These are phyloP conservation scores for Cynopterus sphinx DNA, from an alignment of 2,797 vertebrate species.

Conservation along the genomic window DNA sequence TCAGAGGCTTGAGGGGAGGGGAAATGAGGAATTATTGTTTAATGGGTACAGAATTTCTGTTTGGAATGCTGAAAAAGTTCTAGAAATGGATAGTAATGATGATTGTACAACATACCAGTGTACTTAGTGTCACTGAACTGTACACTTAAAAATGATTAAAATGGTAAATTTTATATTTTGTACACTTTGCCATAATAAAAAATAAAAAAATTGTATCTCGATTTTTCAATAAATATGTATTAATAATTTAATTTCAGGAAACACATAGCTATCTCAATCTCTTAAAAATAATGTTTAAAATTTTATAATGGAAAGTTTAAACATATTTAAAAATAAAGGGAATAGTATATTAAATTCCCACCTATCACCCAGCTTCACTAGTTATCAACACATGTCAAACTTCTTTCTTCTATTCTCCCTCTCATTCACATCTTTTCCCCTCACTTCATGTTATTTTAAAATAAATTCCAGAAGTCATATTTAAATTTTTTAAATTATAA, in stretches of 20 bases:
- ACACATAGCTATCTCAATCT: background rate
- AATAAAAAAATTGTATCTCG: background rate
- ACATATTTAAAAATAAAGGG: background rate
- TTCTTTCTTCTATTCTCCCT: background rate
- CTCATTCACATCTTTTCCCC: background rate
- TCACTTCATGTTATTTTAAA: background rate
- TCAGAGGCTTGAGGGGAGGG: background rate
- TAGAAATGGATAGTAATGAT: background rate
- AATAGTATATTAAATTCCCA: background rate
- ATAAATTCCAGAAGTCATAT: background rate
- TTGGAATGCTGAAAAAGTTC: background rate
- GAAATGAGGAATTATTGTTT: background rate
- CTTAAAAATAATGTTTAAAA: background rate
- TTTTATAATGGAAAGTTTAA: conserved; percentile 21
- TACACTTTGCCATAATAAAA: conserved; percentile 14
- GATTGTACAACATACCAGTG: background rate
- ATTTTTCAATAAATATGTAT: background rate
- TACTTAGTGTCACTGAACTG: background rate
- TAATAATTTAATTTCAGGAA: background rate
- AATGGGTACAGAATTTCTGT: background rate
- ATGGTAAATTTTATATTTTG: background rate
- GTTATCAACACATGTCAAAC: background rate
- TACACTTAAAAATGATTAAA: background rate
- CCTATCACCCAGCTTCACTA: background rate
- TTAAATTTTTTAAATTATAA: background rate